Evolutionary conservation across 1,140 invertebrate species (phyloP).

Genomic region (Drosophila micromelanica): DNA sequence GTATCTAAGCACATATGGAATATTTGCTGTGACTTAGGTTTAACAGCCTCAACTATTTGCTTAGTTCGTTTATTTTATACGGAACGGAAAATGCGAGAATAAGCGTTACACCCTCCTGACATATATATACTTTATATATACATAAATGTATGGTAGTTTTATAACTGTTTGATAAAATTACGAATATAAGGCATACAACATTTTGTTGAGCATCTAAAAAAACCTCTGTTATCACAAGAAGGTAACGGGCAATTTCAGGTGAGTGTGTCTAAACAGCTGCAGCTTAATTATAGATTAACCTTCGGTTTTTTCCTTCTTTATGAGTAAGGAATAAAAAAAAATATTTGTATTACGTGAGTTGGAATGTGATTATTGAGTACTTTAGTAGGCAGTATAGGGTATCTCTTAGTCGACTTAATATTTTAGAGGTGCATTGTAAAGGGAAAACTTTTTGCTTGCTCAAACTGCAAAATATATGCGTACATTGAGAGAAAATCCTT

Average conservation of each 20-base stretch:
- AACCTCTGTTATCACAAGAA: background rate
- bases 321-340: too few relatives aligned
- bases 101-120: constrained; percentile 5
- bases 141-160: background rate
- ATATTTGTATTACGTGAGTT: too few relatives aligned
- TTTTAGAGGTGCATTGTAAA: too few relatives aligned
- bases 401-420: too few relatives aligned
- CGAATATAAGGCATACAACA: background rate
- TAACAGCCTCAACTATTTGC: constrained; percentile 9
- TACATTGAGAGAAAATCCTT: too few relatives aligned
- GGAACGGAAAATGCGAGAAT: constrained; percentile 11
- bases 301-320: too few relatives aligned
- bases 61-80: constrained; percentile 8
- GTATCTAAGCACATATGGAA: too few relatives aligned
- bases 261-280: background rate
- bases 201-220: background rate
- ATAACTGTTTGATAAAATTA: background rate
- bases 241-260: background rate
- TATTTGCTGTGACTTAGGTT: constrained; percentile 26
- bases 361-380: too few relatives aligned
- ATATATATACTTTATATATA: background rate
- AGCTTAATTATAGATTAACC: background rate
- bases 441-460: too few relatives aligned
- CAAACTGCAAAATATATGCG: too few relatives aligned
- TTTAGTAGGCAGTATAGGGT: too few relatives aligned